A percentile compares a stretch with the other conserved stretches of the same genome.
Conservation (phyloP, 2,888 invertebrate genomes). For the Agapostemon virescens region DNA sequence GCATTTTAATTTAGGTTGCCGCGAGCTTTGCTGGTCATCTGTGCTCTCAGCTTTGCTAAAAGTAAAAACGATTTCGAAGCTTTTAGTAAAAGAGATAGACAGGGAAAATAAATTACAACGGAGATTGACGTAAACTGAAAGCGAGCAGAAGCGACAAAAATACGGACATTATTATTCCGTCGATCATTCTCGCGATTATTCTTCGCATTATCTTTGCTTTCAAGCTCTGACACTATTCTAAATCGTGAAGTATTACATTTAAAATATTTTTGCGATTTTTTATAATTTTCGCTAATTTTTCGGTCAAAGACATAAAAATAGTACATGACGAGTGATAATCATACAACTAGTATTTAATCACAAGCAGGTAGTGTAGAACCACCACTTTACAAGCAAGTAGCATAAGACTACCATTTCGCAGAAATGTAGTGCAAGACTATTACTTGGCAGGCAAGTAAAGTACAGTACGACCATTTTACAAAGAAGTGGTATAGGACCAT, state of each 20-base stretch:
- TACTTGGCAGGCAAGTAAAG: no score
- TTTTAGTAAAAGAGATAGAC: background rate
- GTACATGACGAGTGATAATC: background rate
- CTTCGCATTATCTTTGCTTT: background rate
- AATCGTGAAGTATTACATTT: background rate
- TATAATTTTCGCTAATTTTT: background rate
- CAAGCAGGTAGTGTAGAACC: no score
- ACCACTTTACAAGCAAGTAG: no score
- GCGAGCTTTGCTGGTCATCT: background rate
- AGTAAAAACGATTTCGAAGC: background rate
- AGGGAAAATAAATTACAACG: background rate
- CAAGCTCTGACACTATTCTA: background rate
- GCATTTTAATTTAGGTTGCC: conserved; percentile 31
- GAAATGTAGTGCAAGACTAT: no score
- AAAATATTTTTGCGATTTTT: background rate
- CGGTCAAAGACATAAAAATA: background rate
- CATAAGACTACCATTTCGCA: no score
- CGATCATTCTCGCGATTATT: background rate
- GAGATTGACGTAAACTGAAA: background rate
- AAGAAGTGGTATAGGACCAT: no score
- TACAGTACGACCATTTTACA: no score
- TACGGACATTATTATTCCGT: background rate
- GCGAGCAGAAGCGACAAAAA: background rate
- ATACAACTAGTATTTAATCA: background rate
- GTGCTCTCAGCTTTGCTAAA: conserved; percentile 12